Evolutionary conservation across 2,797 vertebrate species (phyloP).

Genomic region (Squalus acanthias): DNA sequence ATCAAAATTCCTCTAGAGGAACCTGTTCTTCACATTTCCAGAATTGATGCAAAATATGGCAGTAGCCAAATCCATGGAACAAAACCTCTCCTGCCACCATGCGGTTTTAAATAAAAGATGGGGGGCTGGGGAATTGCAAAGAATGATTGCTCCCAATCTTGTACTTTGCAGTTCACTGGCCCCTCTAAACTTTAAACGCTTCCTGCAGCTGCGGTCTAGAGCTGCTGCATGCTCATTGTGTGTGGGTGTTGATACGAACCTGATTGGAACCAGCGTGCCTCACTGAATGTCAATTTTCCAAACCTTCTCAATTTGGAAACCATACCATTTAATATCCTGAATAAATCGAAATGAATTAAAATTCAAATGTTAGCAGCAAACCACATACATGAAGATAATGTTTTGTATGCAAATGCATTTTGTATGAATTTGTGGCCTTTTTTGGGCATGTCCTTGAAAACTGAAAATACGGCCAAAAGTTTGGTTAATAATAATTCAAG

Average conservation of each 20-base stretch:
- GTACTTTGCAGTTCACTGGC: too few relatives aligned
- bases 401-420: neutral
- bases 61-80: too few relatives aligned
- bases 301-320: neutral
- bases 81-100: too few relatives aligned
- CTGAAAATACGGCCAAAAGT: neutral
- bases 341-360: neutral
- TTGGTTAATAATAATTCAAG: too few relatives aligned
- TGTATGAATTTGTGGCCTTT: neutral
- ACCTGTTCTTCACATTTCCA: too few relatives aligned
- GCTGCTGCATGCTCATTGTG: neutral
- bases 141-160: too few relatives aligned
- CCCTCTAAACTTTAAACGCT: too few relatives aligned
- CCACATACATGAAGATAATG: neutral
- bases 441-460: neutral
- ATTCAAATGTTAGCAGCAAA: neutral
- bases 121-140: too few relatives aligned
- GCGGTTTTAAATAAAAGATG: too few relatives aligned
- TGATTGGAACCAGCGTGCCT: neutral
- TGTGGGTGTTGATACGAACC: neutral
- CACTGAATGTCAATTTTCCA: neutral
- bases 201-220: too few relatives aligned
- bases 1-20: too few relatives aligned
- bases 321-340: neutral
- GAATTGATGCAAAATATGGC: too few relatives aligned